Evolutionary conservation across 2,797 vertebrate species (phyloP), one percentile per base, ranked within the genome.

Genomic region (Botia almorhae): DNA sequence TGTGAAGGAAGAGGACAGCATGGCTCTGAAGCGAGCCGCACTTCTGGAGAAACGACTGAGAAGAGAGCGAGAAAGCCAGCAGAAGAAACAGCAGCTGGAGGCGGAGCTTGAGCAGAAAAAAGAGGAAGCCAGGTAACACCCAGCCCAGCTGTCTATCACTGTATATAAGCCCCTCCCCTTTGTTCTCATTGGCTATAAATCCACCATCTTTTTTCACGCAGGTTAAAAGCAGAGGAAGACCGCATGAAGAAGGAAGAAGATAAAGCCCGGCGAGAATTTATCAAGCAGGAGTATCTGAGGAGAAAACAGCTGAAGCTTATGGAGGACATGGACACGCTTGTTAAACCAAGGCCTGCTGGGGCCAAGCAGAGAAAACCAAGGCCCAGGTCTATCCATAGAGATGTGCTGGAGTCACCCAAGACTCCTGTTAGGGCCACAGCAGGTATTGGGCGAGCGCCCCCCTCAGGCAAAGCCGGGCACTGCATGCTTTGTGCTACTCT

Each of bases 301-400:
- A 95, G 97, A 86, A 99, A 99, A 89, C 97, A 99, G 84, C 92
- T 99, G 3, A 98, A 98, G 84, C 95, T 99, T n/a, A 98, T 99
- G 97, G 93, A 96, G 86, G 98, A 98, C 85, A 98, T 99, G 98
- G 96, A 97, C 84, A 94, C 92, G 0, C 88, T 98, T 73, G 95
- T 99, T 74, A 98, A 97, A 80, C 92, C 95, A 7, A 95, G 97
- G 2, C 91, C 95, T 2, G 89, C 92, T 0, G 90, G 88, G 13
- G 87, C 92, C 87, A 97, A 95, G 86, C 95, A 95, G 83, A 96
- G 95, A 85, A 96, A 96, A 74, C 92, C 93, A 55, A 93, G 98
- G 19, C 97, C 97, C 29, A 99, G 98, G 82, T 98, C 97, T 50
- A 95, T 98, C 84, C 96, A 98, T 83, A 95, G 97, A 21, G 97